A percentile compares a stretch with the other conserved stretches of the same genome.
phyloP scores from a whole-genome alignment of 2,113 vertebrate species.

The Ammodytes dubius region DNA sequence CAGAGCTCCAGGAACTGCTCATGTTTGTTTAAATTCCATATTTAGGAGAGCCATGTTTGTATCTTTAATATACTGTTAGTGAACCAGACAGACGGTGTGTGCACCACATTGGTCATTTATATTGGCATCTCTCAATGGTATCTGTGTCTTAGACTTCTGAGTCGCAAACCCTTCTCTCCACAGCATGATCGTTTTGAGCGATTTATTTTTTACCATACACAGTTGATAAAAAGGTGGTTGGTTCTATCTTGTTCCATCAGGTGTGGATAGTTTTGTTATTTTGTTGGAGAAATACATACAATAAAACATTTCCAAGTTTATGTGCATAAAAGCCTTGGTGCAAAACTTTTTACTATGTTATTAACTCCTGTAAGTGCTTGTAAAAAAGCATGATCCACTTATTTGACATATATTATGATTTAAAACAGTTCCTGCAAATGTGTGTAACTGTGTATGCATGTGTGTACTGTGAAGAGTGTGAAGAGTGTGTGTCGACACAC shows the following conservation, averaged over 20 bases:
- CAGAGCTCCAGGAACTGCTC: neutral
- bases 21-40: neutral
- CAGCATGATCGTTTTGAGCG: neutral
- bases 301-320: neutral
- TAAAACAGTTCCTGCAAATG: neutral
- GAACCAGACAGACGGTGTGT: slow-evolving; percentile 10
- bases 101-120: neutral
- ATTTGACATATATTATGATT: neutral
- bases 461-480: slow-evolving; percentile 7
- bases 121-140: neutral
- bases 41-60: neutral
- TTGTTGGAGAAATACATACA: neutral
- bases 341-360: neutral
- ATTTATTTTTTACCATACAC: neutral
- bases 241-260: neutral
- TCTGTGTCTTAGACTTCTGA: neutral
- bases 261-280: neutral
- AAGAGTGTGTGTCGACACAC: neutral
- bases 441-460: neutral
- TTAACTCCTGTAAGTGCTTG: neutral
- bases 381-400: neutral
- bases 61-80: too few species aligned
- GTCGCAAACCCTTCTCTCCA: neutral
- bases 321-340: neutral
- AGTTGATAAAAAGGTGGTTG: neutral